Evolutionary conservation across 2,888 invertebrate genomes (phyloP), one percentile per base, ranked within the genome.

Genomic region (Portevinia maculata): DNA sequence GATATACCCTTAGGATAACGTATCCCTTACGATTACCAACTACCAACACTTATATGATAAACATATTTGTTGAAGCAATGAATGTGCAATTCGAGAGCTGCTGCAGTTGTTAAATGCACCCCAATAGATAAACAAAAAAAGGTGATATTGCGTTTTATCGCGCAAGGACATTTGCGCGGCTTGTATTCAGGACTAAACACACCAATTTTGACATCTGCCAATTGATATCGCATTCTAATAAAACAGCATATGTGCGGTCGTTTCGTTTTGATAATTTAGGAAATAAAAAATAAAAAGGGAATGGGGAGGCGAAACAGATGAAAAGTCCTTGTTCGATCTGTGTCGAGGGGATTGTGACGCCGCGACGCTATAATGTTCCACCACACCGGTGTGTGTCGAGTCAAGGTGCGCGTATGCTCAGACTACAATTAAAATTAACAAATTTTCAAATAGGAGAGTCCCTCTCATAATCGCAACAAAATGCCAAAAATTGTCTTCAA

Each of bases 181-280:
- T 62, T 74, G 59, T 59, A 34, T 34, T 34, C 74, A 57, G 32
- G 53, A 48, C 46, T 37, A 48, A 73, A 62, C 17, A 57, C 37
- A 64, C 50, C 24, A 79, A 74, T 64, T 59, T 69, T 75, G 57
- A 79, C 79, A 79, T 75, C 79, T 79, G 79, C 75, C 79, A 69
- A 76, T 74, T 69, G 55, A 69, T 57, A 69, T 74, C 44, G 59
- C 19, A 59, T 59, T 64, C 64, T 64, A 76, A 64, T 81, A 44
- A 17, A 70, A 32, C 34, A 32, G 57, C 79, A 81, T 81, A 48
- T 81, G 79, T 75, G 69, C 55, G 57, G 57, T 50, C 60, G 24
- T 2, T 59, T 15, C 57, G 52, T 59, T 46, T 65, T 65, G 30
- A 73, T 53, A 5, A 41, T 30, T 50, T 21, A 28, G 17, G 15